Evolutionary conservation across 2,797 vertebrate genomes (phyloP), one percentile per base, ranked within the genome.

Genomic region (Paguma larvata): DNA sequence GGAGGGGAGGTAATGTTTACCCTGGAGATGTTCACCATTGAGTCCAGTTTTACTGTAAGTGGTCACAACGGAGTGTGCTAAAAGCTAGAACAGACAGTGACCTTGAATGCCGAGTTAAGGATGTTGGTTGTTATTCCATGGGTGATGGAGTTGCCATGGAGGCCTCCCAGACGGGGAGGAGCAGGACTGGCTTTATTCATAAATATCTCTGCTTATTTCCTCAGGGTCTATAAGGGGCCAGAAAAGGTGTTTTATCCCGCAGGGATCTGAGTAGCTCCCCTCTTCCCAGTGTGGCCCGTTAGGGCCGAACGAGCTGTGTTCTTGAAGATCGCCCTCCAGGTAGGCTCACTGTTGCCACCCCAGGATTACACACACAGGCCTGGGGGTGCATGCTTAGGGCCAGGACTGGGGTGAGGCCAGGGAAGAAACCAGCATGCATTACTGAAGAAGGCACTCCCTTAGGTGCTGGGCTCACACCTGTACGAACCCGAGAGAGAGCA

Each of bases 341-440:
- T n/a, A n/a, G 65, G 25, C 2, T 91, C 32, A 6, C 34, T 82
- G 32, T 6, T 89, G 7, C 8, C 75, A 89, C 56, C 21, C 32
- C 1, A 9, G 34, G 48, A 65, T 8, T 89, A 38, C 4, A 75
- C 11, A 41, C 44, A 48, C 1, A 51, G 41, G 62, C 48, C 27
- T 3, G 68, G 25, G 72, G 18, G 18, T 12, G 65, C 59, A 27
- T 78, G 46, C 19, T 44, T 19, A 68, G 67, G 84, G 19, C 63
- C 63, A 77, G 38, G 59, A 68, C 11, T 0, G 6, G 16, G 48
- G 11, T 46, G 3, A 53, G 85, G 6, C 19, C n/a, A 59, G 1
- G 2, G 12, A 62, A 25, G 48, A 3, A 23, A 21, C 51, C 15
- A 82, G n/a, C 9, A 1, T n/a, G 18, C 7, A 7, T 0, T 18